Percentiles rank a stretch among this genome's conserved stretches.
Evolutionary conservation across 2,888 invertebrate genomes (phyloP).

Genomic region (Apotomis capreana): DNA sequence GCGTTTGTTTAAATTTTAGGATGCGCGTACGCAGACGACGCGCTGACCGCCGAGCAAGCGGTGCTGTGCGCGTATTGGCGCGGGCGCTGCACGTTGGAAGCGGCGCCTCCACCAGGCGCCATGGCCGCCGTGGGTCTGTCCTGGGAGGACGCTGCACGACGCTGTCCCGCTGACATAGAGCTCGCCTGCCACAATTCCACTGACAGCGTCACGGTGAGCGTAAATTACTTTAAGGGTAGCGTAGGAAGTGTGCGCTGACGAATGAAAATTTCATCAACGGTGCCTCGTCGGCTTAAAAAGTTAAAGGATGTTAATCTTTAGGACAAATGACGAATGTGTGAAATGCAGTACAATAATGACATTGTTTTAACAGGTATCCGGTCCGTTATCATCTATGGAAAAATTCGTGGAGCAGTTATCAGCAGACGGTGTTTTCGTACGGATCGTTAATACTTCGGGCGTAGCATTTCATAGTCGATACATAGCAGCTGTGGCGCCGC

Average conservation of each 20-base stretch:
- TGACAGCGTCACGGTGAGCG: constrained; percentile 91
- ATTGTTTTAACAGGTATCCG: constrained; percentile 86
- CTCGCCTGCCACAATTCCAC: too few species aligned
- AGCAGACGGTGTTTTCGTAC: constrained; percentile 91
- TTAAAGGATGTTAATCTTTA: too few species aligned
- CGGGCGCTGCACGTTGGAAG: constrained; percentile 92
- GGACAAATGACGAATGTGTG: background rate
- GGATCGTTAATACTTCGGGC: constrained; percentile 92
- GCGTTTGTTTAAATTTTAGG: constrained; percentile 72
- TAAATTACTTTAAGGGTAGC: too few species aligned
- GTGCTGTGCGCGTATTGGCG: constrained; percentile 97
- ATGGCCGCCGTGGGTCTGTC: too few species aligned
- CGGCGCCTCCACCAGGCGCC: constrained; percentile 87
- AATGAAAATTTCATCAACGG: too few species aligned
- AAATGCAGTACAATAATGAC: too few species aligned
- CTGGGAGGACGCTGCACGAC: too few species aligned
- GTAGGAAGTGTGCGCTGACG: too few species aligned
- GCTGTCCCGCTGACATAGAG: too few species aligned
- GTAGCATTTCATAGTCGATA: constrained; percentile 98
- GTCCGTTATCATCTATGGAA: constrained; percentile 87
- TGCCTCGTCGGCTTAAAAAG: too few species aligned
- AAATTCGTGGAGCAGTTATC: constrained; percentile 87
- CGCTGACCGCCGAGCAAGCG: constrained; percentile 96
- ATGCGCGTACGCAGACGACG: constrained; percentile 99
- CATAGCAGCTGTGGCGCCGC: constrained; percentile 93